Evolutionary conservation across 2,888 invertebrate species (phyloP).

Genomic region (Bimastos eiseni): DNA sequence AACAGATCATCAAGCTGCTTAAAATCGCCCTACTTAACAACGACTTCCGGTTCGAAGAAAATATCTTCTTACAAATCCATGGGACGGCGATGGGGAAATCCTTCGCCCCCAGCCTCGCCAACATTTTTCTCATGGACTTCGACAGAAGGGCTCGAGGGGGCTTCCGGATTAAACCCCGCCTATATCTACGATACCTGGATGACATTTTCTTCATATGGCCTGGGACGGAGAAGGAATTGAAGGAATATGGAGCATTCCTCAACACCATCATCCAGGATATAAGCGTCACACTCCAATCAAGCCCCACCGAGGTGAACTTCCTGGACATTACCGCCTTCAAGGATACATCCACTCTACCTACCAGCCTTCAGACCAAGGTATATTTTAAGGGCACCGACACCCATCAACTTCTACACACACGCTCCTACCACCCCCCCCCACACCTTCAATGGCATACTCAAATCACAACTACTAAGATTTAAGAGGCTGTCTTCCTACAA

Average conservation of each 20-base stretch:
- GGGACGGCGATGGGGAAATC: constrained; percentile 8
- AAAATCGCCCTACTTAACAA: background rate
- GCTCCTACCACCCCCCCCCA: too few species aligned
- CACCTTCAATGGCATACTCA: too few species aligned
- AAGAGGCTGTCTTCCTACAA: too few species aligned
- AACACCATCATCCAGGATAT: background rate
- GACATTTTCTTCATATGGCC: background rate
- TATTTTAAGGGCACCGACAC: too few species aligned
- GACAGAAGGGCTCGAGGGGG: background rate
- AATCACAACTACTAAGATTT: too few species aligned
- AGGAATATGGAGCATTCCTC: background rate
- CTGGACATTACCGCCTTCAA: too few species aligned
- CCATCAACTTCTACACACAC: too few species aligned
- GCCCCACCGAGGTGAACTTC: too few species aligned
- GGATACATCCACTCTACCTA: too few species aligned
- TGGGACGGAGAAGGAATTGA: background rate
- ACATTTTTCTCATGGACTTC: background rate
- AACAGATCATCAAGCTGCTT: background rate
- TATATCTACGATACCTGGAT: background rate
- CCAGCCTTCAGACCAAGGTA: too few species aligned
- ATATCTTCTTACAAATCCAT: background rate
- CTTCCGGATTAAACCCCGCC: background rate
- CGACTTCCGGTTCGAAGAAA: background rate
- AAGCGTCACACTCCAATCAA: too few species aligned
- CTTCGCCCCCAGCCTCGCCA: background rate